Percentiles rank a stretch among this genome's conserved stretches.
phyloP scores from a whole-genome alignment of 2,113 vertebrate species.

The Ranitomeya variabilis region DNA sequence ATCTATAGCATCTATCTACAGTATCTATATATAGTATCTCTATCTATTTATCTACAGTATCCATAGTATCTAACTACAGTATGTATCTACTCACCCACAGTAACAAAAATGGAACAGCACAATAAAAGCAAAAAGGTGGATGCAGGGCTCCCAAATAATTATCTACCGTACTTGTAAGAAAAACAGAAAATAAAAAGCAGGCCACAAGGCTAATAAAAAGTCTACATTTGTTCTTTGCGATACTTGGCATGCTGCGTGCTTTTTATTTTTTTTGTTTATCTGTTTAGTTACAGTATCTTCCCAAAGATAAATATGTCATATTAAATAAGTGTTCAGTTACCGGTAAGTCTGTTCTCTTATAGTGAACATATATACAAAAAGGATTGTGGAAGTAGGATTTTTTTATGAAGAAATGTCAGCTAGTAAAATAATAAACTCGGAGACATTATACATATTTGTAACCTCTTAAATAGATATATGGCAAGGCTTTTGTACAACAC shows the following conservation, averaged over 20 bases:
- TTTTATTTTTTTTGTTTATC: not conserved
- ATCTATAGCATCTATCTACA: not conserved
- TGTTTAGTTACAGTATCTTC: not conserved
- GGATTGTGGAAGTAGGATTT: not conserved
- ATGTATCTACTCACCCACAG: too few species aligned
- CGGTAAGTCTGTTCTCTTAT: not conserved
- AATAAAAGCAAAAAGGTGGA: too few species aligned
- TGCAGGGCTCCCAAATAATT: too few species aligned
- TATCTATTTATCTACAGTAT: too few species aligned
- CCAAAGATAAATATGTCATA: not conserved
- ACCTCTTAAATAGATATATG: not conserved
- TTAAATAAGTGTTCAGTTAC: not conserved
- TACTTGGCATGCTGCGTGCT: too few species aligned
- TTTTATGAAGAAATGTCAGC: not conserved
- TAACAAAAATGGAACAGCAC: too few species aligned
- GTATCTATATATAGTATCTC: too few species aligned
- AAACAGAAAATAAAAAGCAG: too few species aligned
- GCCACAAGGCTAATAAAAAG: too few species aligned
- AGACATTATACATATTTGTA: not conserved
- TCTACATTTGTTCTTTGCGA: too few species aligned
- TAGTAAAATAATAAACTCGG: not conserved
- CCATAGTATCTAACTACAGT: too few species aligned
- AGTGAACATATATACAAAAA: not conserved
- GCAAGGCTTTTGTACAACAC: not conserved
- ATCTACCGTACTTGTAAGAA: too few species aligned